Conservation (phyloP, 2,888 invertebrate genomes). For the Phengaris alcon region DNA sequence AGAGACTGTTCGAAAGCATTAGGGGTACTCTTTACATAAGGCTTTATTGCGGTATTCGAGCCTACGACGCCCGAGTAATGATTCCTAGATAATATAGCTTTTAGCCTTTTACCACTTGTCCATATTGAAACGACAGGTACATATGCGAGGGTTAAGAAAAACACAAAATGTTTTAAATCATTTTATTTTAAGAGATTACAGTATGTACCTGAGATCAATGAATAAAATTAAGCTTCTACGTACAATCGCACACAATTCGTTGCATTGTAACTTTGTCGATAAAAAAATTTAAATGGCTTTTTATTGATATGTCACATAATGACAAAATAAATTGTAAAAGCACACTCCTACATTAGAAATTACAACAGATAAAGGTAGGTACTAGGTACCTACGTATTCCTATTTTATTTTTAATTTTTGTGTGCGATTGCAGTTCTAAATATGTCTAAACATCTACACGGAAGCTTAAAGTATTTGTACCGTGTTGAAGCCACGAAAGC, state of each 20-base stretch:
- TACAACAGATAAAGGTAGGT: background rate
- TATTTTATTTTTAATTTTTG: background rate
- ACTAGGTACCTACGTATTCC: no score
- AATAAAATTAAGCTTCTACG: constrained; percentile 29
- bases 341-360: background rate
- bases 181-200: constrained; percentile 31
- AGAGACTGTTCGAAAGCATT: no score
- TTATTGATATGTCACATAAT: background rate
- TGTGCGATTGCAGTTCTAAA: constrained; percentile 17
- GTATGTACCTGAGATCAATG: constrained; percentile 38
- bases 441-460: constrained; percentile 26
- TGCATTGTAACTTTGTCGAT: background rate
- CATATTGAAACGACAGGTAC: no score
- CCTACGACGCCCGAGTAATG: no score
- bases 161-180: background rate
- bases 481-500: constrained; percentile 23
- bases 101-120: no score
- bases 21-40: no score
- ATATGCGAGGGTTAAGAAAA: background rate
- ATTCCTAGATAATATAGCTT: no score
- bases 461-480: constrained; percentile 26
- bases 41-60: no score
- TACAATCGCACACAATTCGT: constrained; percentile 18
- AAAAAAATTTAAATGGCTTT: background rate
- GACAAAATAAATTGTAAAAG: background rate